phyloP scores from a whole-genome alignment of 2,797 vertebrate species.

The Myripristis jacobus region DNA sequence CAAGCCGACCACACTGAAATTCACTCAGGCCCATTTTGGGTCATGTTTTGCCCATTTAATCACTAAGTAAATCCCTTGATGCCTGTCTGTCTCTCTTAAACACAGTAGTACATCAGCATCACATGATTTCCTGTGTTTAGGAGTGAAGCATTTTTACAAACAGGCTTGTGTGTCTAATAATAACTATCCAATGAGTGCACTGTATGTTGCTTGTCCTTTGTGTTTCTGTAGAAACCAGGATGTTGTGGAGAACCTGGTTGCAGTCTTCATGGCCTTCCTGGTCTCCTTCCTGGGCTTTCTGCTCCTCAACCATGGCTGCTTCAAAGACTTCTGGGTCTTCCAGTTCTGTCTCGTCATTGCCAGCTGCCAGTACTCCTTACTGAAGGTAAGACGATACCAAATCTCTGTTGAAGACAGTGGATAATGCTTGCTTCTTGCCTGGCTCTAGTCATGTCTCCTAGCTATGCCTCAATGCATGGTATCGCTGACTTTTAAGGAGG shows the following conservation, averaged over 20 bases:
- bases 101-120: too few relatives aligned
- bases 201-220: constrained; percentile 13
- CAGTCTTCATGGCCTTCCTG: constrained; percentile 89
- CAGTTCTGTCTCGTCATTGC: constrained; percentile 97
- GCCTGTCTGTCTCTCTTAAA: too few relatives aligned
- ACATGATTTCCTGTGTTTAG: background rate
- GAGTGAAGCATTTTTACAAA: background rate
- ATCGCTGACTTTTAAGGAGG: too few relatives aligned
- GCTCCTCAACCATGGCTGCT: constrained; percentile 93
- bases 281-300: constrained; percentile 95
- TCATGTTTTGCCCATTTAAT: too few relatives aligned
- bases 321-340: constrained; percentile 94
- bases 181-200: background rate
- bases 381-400: constrained; percentile 87
- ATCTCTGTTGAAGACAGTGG: background rate
- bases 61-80: too few relatives aligned
- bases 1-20: too few relatives aligned
- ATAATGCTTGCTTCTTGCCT: background rate
- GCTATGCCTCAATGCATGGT: too few relatives aligned
- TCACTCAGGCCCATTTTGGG: too few relatives aligned
- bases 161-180: too few relatives aligned
- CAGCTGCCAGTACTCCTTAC: constrained; percentile 96
- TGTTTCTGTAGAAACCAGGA: constrained; percentile 87
- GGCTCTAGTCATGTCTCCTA: background rate
- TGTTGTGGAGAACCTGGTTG: constrained; percentile 90